Percentiles rank a stretch among this genome's conserved stretches.
phyloP scores from a whole-genome alignment of 2,888 invertebrate genomes.

The Tenthredo notha region DNA sequence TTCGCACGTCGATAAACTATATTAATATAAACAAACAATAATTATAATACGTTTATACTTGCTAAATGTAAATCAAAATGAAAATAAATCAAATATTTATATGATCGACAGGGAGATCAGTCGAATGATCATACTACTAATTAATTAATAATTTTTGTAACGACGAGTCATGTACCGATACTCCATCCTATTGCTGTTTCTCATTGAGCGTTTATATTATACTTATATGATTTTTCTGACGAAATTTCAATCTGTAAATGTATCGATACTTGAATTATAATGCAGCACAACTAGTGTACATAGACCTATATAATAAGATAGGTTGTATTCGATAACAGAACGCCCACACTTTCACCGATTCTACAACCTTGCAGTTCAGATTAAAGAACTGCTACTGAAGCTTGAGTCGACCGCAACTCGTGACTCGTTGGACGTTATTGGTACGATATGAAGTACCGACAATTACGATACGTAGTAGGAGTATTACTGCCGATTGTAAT shows the following conservation, averaged over 20 bases:
- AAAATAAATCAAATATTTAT: not conserved
- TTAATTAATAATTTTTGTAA: not conserved
- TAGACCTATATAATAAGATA: slow-evolving; percentile 17
- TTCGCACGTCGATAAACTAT: not conserved
- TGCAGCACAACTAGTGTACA: not conserved
- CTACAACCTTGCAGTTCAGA: slow-evolving; percentile 51
- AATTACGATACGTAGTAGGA: not conserved
- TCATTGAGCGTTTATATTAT: not conserved
- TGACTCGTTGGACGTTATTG: slow-evolving; percentile 16
- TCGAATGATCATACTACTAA: not conserved
- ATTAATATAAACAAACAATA: not conserved
- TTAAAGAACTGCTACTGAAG: slow-evolving; percentile 50
- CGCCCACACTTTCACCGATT: slow-evolving; percentile 53
- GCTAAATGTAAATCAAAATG: not conserved
- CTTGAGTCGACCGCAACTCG: slow-evolving; percentile 36
- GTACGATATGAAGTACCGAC: slow-evolving; percentile 6
- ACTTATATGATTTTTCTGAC: not conserved
- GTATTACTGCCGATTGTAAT: slow-evolving; percentile 23
- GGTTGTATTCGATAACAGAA: slow-evolving; percentile 43
- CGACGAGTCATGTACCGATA: not conserved
- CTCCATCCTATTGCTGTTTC: not conserved
- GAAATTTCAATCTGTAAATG: not conserved
- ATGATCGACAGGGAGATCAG: not conserved
- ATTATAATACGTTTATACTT: not conserved
- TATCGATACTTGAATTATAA: not conserved